These are phyloP conservation scores for Schizothorax lantsangensis DNA, from an alignment of 2,797 vertebrate genomes.

Conservation along the genomic window DNA sequence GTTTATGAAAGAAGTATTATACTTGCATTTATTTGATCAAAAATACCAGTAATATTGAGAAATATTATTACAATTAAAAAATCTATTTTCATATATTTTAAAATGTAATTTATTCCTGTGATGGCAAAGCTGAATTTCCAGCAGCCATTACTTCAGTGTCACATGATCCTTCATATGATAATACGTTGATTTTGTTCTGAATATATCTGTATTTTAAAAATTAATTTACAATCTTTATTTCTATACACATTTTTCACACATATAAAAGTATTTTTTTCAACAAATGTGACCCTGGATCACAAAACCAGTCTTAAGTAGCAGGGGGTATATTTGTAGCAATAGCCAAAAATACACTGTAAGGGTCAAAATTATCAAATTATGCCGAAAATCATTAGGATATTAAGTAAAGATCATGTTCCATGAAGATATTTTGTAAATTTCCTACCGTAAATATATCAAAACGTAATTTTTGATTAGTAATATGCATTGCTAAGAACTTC, in stretches of 20 bases:
- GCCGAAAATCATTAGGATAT: too few relatives aligned
- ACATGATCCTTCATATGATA: neutral
- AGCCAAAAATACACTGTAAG: too few relatives aligned
- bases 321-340: too few relatives aligned
- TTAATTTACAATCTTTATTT: neutral
- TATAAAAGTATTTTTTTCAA: neutral
- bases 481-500: too few relatives aligned
- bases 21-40: slow-evolving; percentile 2
- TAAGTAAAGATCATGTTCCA: too few relatives aligned
- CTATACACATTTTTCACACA: neutral
- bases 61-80: neutral
- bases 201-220: neutral
- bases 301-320: too few relatives aligned
- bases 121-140: neutral
- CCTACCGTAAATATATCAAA: too few relatives aligned
- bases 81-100: neutral
- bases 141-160: neutral
- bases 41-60: neutral
- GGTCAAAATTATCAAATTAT: too few relatives aligned
- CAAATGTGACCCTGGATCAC: neutral
- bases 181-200: neutral
- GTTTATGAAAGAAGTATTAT: neutral
- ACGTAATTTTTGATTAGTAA: too few relatives aligned
- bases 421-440: too few relatives aligned
- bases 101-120: neutral